Conservation (phyloP, 2,888 invertebrate genomes). For the Podabrus alpinus region DNA sequence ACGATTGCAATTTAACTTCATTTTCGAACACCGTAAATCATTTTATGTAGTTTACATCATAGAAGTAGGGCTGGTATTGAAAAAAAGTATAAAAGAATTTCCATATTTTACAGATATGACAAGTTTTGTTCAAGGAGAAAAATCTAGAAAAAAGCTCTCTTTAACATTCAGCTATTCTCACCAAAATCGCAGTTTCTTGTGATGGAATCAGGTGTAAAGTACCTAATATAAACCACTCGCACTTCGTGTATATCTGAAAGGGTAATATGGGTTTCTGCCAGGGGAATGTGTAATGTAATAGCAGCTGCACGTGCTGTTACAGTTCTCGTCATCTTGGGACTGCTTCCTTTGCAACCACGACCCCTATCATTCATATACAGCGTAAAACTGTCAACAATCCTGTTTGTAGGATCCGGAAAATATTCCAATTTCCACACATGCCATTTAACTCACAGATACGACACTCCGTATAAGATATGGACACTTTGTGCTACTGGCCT, state of each 20-base stretch:
- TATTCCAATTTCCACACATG: slow-evolving; percentile 37
- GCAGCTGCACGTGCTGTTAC: slow-evolving; percentile 24
- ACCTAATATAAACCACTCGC: slow-evolving; percentile 23
- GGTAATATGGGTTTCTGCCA: slow-evolving; percentile 17
- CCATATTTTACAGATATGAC: slow-evolving; percentile 23
- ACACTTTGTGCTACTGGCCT: slow-evolving; percentile 32
- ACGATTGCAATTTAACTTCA: slow-evolving; percentile 21
- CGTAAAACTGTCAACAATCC: slow-evolving; percentile 24
- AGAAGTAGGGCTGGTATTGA: slow-evolving; percentile 14
- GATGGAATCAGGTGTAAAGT: slow-evolving; percentile 24
- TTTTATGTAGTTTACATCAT: slow-evolving; percentile 17
- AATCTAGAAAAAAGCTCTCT: slow-evolving; percentile 10
- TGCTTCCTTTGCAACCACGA: slow-evolving; percentile 7
- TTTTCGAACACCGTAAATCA: slow-evolving; percentile 18
- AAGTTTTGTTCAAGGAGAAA: slow-evolving; percentile 7
- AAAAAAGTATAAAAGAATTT: slow-evolving; percentile 20
- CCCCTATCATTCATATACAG: slow-evolving; percentile 22
- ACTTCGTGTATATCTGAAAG: slow-evolving; percentile 23
- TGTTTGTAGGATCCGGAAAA: slow-evolving; percentile 28
- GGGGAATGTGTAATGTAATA: slow-evolving; percentile 24
- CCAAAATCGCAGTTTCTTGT: slow-evolving; percentile 21
- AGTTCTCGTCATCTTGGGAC: slow-evolving; percentile 15
- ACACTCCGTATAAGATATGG: slow-evolving; percentile 35
- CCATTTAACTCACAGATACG: slow-evolving; percentile 37
- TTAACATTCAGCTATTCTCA: slow-evolving; percentile 20